Percentiles rank a stretch among this genome's conserved stretches.
Evolutionary conservation across 64 coral and sea anemone species (phyloP).

Genomic region (Pocillopora verrucosa): DNA sequence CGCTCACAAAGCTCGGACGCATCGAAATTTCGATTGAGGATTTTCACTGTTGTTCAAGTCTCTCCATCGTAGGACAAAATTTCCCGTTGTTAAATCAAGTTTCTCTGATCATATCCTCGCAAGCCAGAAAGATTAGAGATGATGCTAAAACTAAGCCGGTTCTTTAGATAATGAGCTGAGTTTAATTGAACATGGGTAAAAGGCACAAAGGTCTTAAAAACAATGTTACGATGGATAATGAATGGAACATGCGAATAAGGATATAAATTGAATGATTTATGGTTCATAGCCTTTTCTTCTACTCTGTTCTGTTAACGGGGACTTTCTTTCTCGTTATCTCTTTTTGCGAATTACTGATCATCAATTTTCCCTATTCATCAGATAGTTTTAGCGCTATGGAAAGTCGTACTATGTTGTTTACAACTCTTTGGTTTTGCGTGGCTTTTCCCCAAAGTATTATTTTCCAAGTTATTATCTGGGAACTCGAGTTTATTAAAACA

Average conservation of each 20-base stretch:
- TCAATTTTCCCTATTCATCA: background rate
- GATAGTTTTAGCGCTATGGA: no score
- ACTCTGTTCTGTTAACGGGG: background rate
- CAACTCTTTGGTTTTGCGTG: background rate
- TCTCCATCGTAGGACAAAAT: background rate
- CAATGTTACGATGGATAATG: background rate
- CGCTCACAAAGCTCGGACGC: no score
- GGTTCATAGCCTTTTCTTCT: background rate
- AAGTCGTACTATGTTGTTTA: no score
- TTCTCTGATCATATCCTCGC: background rate
- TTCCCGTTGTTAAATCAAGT: background rate
- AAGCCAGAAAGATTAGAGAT: background rate
- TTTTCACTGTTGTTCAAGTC: background rate
- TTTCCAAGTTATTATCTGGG: background rate
- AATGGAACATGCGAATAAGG: background rate
- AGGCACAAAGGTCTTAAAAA: background rate
- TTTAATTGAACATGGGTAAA: conserved; percentile 15
- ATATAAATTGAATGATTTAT: background rate
- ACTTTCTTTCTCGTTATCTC: background rate
- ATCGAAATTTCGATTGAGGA: background rate
- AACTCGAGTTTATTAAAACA: conserved; percentile 25
- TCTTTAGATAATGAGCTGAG: background rate
- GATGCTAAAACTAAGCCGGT: background rate
- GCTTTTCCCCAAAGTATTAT: background rate
- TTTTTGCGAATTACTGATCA: background rate